phyloP scores from a whole-genome alignment of 2,888 invertebrate species.

The Hemithea aestivaria region DNA sequence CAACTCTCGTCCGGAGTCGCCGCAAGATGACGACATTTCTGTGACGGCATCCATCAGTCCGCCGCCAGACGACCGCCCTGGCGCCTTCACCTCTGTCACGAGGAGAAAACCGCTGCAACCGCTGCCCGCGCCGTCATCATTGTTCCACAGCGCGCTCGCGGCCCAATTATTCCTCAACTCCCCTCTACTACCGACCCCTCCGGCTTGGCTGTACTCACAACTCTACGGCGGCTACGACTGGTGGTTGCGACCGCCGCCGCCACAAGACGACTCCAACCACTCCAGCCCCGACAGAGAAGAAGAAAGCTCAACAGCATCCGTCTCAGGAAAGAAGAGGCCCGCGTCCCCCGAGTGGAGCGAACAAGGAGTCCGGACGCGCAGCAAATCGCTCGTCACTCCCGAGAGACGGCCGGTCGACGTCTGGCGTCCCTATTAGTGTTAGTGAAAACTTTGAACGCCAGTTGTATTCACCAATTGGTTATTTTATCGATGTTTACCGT shows the following conservation, averaged over 20 bases:
- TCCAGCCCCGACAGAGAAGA: conserved; percentile 71
- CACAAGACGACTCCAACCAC: conserved; percentile 62
- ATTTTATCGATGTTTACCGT: conserved; percentile 58
- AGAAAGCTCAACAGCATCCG: conserved; percentile 57
- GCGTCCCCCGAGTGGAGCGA: conserved; percentile 76
- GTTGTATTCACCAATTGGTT: conserved; percentile 30
- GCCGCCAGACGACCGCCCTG: conserved; percentile 73
- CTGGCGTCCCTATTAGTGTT: conserved; percentile 85
- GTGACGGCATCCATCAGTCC: conserved; percentile 80
- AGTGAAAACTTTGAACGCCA: conserved; percentile 23
- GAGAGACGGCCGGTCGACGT: conserved; percentile 83
- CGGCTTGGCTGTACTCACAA: conserved; percentile 88
- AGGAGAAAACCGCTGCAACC: conserved; percentile 70
- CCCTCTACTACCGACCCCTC: conserved; percentile 86
- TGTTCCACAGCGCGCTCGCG: conserved; percentile 76
- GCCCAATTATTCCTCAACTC: conserved; percentile 87
- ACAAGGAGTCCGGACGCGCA: conserved; percentile 64
- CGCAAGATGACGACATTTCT: conserved; percentile 81
- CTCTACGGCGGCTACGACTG: conserved; percentile 85
- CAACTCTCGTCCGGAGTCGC: conserved; percentile 79
- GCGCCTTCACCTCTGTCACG: conserved; percentile 76
- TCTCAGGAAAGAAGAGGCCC: conserved; percentile 70
- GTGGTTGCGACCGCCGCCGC: conserved; percentile 79
- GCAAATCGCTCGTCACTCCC: conserved; percentile 63
- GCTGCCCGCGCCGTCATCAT: conserved; percentile 65